These are phyloP conservation scores for Sesia bembeciformis DNA, from an alignment of 2,888 invertebrate species.

Conservation along the genomic window DNA sequence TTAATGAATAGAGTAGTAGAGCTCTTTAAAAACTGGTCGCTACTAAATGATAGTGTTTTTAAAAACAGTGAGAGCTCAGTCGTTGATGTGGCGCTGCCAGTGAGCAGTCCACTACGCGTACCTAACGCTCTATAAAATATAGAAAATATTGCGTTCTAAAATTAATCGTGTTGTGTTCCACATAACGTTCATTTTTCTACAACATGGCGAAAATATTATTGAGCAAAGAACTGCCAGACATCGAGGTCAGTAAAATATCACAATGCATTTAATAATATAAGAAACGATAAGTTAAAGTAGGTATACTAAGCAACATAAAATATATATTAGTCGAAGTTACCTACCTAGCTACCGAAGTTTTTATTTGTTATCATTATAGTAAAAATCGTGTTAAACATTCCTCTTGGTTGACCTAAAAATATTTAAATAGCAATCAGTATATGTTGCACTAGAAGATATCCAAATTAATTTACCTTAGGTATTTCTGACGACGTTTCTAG, in stretches of 20 bases:
- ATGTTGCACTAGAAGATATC: no score
- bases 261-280: no score
- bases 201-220: constrained; percentile 68
- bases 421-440: no score
- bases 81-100: constrained; percentile 65
- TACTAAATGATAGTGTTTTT: background rate
- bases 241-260: constrained; percentile 78
- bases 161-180: background rate
- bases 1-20: background rate
- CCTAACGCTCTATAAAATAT: background rate
- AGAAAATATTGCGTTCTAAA: background rate
- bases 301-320: no score
- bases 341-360: no score
- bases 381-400: no score
- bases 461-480: no score
- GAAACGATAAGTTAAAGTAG: no score
- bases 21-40: background rate
- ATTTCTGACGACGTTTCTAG: no score
- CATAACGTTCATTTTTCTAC: constrained; percentile 11
- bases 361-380: no score
- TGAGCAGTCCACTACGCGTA: constrained; percentile 58
- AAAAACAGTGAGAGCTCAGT: constrained; percentile 24
- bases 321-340: no score
- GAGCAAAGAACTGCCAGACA: constrained; percentile 86
- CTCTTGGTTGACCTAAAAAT: no score